Evolutionary conservation across 2,797 vertebrate genomes (phyloP), one percentile per base, ranked within the genome.

Genomic region (Dendrocincla fuliginosa): DNA sequence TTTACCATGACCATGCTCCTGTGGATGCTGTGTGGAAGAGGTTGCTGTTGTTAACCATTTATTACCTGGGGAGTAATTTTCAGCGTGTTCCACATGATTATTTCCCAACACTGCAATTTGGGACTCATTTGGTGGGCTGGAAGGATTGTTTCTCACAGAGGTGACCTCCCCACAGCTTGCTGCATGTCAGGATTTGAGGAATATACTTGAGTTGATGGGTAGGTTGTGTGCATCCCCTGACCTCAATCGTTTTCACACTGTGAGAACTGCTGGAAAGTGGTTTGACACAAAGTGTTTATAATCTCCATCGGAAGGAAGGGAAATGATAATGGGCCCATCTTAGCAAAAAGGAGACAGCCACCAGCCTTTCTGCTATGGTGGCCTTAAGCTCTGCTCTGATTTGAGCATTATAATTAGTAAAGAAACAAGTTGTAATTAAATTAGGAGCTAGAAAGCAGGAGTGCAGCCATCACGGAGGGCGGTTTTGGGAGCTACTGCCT

Each of bases 161-260:
- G 97, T 98, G 98, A 98, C 98, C 98, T 98, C 91, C 96, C 97
- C 1, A 41, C 97, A 83, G 86, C 84, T 96, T 74, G 70, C 97
- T 96, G 97, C 64, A 22, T 97, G 97, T 97, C 98, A 97, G 77
- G 23, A 87, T 79, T 89, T 97, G 98, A 98, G 95, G 95, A 96
- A 97, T 98, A 96, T 96, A 94, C 92, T 87, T 30, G 94, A 93
- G 69, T 49, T 97, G 98, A 97, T 97, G 98, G 97, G 97, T 96
- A 96, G 97, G 97, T 97, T 97, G 97, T 95, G 97, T 94, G 97
- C 96, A 97, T 98, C 96, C 94, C 90, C 92, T 98, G 98, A 98
- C 97, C 98, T 97, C 97, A 94, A 97, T 97, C 82, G 95, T 96
- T 97, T 90, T 98, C 97, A 97, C 56, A 93, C 73, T 35, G 97